phyloP scores from a whole-genome alignment of 2,113 vertebrate species.

The Conger conger region DNA sequence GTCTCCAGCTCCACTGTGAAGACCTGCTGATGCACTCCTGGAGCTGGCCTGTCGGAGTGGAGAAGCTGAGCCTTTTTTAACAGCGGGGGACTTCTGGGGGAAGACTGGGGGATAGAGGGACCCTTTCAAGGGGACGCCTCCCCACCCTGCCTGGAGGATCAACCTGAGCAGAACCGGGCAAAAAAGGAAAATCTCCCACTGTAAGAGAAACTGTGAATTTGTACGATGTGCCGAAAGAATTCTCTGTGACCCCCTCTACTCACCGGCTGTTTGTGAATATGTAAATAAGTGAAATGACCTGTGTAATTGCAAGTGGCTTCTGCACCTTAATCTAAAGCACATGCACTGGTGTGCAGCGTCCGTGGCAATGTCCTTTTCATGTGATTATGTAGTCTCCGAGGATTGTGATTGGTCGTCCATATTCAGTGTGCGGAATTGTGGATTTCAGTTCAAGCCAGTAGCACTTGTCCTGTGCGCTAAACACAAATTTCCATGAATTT shows the following conservation, averaged over 20 bases:
- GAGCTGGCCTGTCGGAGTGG: not conserved
- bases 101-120: not conserved
- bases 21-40: slow-evolving; percentile 68
- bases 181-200: not conserved
- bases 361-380: not conserved
- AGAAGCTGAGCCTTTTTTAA: not conserved
- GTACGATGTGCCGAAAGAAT: slow-evolving; percentile 61
- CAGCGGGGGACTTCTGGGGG: not conserved
- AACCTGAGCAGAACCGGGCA: not conserved
- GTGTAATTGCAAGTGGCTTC: slow-evolving; percentile 74
- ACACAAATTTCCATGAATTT: not conserved
- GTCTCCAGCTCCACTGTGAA: slow-evolving; percentile 83
- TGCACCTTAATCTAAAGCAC: slow-evolving; percentile 83
- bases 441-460: not conserved
- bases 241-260: slow-evolving; percentile 36
- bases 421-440: not conserved
- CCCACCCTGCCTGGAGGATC: not conserved
- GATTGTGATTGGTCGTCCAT: slow-evolving; percentile 3
- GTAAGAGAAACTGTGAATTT: slow-evolving; percentile 80
- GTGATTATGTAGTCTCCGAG: not conserved
- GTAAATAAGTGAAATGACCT: slow-evolving; percentile 78
- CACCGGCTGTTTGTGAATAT: slow-evolving; percentile 74
- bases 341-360: slow-evolving; percentile 26
- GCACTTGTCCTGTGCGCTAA: not conserved
- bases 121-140: not conserved